These are phyloP conservation scores for Meandrusa payeni DNA, from an alignment of 2,888 invertebrate genomes.

Conservation along the genomic window DNA sequence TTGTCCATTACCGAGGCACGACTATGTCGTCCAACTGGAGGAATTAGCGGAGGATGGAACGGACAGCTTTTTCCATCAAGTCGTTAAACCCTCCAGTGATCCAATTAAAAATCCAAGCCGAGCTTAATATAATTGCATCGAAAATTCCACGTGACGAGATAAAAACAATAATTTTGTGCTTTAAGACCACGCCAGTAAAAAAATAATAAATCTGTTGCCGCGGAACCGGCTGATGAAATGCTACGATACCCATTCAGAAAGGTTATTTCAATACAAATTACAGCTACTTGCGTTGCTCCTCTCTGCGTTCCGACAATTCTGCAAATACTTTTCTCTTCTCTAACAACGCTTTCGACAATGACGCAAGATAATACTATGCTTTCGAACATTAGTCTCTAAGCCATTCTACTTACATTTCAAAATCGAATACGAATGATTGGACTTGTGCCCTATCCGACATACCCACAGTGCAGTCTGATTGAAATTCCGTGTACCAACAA, in stretches of 20 bases:
- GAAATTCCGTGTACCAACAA: constrained; percentile 78
- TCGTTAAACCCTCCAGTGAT: constrained; percentile 70
- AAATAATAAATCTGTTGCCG: constrained; percentile 74
- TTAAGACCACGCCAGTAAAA: constrained; percentile 68
- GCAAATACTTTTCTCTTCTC: constrained; percentile 73
- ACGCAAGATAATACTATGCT: constrained; percentile 30
- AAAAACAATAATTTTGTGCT: constrained; percentile 79
- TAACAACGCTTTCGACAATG: constrained; percentile 43
- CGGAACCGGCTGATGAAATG: constrained; percentile 67
- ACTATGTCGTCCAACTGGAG: constrained; percentile 25
- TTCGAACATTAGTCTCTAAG: constrained; percentile 25
- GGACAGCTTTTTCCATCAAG: constrained; percentile 55
- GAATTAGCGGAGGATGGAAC: constrained; percentile 48
- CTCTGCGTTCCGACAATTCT: constrained; percentile 75
- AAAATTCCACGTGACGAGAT: constrained; percentile 73
- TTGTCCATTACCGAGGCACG: constrained; percentile 19
- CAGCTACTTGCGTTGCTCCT: constrained; percentile 73
- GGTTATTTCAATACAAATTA: constrained; percentile 80
- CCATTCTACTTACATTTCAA: constrained; percentile 14
- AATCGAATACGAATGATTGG: constrained; percentile 20
- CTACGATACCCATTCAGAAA: constrained; percentile 73
- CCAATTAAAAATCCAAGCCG: constrained; percentile 73
- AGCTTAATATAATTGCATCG: constrained; percentile 76
- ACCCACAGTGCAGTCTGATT: constrained; percentile 52
- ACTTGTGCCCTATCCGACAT: constrained; percentile 31